Conservation (phyloP, 2,797 vertebrate species). For the Aldrovandia affinis region DNA sequence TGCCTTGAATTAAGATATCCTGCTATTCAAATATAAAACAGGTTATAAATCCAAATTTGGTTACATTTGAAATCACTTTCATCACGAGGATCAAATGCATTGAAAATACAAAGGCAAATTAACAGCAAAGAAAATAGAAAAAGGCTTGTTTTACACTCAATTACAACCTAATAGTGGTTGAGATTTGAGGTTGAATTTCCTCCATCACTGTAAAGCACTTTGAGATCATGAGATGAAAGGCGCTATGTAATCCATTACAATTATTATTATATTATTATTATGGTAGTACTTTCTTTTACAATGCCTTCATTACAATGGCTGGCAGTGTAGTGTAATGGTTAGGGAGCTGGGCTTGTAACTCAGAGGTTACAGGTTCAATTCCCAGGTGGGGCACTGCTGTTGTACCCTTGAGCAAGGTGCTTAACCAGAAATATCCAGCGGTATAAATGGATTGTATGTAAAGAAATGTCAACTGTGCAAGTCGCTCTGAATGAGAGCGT, state of each 20-base stretch:
- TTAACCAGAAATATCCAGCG: no score
- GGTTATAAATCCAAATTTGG: not conserved
- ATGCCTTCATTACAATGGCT: no score
- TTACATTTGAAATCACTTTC: not conserved
- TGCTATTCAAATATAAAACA: conserved; percentile 16
- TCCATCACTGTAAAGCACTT: not conserved
- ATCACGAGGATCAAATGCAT: no score
- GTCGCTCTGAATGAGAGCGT: no score
- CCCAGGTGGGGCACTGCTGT: no score
- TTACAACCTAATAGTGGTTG: not conserved
- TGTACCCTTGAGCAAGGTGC: no score
- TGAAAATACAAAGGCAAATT: no score
- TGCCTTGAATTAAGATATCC: conserved; percentile 45
- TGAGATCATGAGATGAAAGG: not conserved
- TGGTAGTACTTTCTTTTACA: not conserved
- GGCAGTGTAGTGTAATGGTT: no score
- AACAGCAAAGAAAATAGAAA: not conserved
- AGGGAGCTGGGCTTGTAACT: no score
- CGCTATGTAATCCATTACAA: not conserved
- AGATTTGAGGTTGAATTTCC: not conserved
- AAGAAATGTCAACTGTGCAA: no score
- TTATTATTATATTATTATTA: not conserved
- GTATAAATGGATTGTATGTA: no score
- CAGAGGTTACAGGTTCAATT: no score
- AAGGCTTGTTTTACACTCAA: not conserved